Evolutionary conservation across 1,140 invertebrate genomes (phyloP).

Genomic region (Eubasilissa regina): DNA sequence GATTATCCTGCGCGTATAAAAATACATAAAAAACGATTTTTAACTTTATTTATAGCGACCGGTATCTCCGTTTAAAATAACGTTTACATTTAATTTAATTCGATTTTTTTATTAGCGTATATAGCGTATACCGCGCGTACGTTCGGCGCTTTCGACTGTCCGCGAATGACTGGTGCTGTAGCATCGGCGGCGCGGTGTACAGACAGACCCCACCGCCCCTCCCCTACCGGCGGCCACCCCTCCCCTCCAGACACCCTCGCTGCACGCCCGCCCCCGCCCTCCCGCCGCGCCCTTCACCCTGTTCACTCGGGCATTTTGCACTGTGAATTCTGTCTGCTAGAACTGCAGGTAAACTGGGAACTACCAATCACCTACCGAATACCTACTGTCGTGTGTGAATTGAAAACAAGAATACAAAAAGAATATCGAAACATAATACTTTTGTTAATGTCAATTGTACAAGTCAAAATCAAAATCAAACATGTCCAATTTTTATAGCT

Average conservation of each 20-base stretch:
- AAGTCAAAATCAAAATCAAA: too few species aligned
- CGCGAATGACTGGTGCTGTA: conserved; percentile 63
- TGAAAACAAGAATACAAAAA: too few species aligned
- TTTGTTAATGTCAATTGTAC: too few species aligned
- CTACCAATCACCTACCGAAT: not conserved
- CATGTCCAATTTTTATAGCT: too few species aligned
- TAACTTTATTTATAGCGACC: conserved; percentile 32
- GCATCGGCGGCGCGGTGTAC: conserved; percentile 26
- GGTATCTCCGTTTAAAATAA: conserved; percentile 28
- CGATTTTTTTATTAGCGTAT: conserved; percentile 46
- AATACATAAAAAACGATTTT: conserved; percentile 43
- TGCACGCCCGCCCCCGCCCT: not conserved
- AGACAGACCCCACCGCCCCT: not conserved
- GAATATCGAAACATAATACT: too few species aligned
- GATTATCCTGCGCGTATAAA: conserved; percentile 37
- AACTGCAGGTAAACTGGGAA: not conserved
- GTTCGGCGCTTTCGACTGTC: conserved; percentile 25
- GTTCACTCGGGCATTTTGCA: conserved; percentile 2
- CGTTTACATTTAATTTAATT: conserved; percentile 43
- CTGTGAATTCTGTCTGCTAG: not conserved
- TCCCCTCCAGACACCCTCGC: not conserved
- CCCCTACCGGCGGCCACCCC: conserved; percentile 4
- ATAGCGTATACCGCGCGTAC: conserved; percentile 28
- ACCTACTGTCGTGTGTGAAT: too few species aligned
- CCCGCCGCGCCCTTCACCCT: conserved; percentile 6